Percentiles rank a stretch among this genome's conserved stretches.
phyloP scores from a whole-genome alignment of 53 echinoderm and acorn worm species.

The Actinopyga echinites region DNA sequence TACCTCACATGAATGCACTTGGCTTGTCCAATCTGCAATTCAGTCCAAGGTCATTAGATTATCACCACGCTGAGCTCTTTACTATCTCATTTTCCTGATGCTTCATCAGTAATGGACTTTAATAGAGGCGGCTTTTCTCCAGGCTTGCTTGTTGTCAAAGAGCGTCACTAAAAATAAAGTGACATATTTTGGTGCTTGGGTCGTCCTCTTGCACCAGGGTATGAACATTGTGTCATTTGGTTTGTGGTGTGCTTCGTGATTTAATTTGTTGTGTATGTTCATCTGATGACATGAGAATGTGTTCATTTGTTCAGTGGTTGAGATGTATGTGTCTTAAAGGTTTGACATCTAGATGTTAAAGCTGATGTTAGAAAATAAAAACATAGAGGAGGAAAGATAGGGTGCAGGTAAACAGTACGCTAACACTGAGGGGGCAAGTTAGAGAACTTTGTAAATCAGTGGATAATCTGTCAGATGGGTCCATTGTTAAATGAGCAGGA shows the following conservation, averaged over 20 bases:
- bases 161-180: constrained; percentile 11
- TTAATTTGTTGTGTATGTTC: too few species aligned
- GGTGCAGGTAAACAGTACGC: too few species aligned
- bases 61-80: constrained; percentile 19
- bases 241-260: constrained; percentile 1
- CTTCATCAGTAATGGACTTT: constrained; percentile 16
- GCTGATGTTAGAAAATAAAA: too few species aligned
- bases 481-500: too few species aligned
- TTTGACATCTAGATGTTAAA: too few species aligned
- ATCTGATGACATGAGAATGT: too few species aligned
- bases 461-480: too few species aligned
- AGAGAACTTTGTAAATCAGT: too few species aligned
- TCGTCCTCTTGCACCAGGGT: neutral
- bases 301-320: too few species aligned
- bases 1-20: constrained; percentile 10
- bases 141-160: neutral
- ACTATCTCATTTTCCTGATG: constrained; percentile 8
- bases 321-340: too few species aligned
- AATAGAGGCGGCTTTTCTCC: constrained; percentile 4
- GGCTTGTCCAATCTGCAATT: constrained; percentile 1
- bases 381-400: too few species aligned
- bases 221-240: constrained; percentile 9
- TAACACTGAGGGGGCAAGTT: too few species aligned
- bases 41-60: constrained; percentile 15
- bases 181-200: constrained; percentile 12